Evolutionary conservation across 2,797 vertebrate species (phyloP), one percentile per base, ranked within the genome.

Genomic region (Chanos chanos): DNA sequence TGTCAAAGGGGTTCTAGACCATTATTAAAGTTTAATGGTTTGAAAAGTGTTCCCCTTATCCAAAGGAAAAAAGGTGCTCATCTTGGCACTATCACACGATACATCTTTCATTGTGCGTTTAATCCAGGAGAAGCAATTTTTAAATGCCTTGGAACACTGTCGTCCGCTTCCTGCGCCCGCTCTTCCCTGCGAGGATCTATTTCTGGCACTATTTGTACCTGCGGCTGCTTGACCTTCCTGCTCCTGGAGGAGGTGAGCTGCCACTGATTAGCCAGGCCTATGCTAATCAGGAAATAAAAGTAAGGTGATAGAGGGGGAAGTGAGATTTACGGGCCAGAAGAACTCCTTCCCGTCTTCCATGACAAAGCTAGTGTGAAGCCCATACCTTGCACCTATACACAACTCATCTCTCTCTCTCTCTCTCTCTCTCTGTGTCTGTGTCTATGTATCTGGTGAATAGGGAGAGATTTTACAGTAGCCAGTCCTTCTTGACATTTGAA

Each of bases 1-100:
- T 47, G 56, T 24, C 13, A 13, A 48, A 21, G 19, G 63, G 39
- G 77, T 70, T 39, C 50, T 73, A 73, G 76, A 74, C 79, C 78
- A 86, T 88, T 86, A 84, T 76, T 83, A 75, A 85, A 83, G 76
- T 78, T 81, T 85, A 87, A 87, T 83, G 81, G 83, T 72, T 83
- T 85, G 77, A 84, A 77, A 83, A 85, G 80, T 72, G 75, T 76
- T 78, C 77, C 69, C 65, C 73, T 71, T 64, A 70, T 71, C 70
- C n/a, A n/a, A n/a, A 70, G 67, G 34, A 24, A 40, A 8, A 72
- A 75, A 70, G 68, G 61, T 68, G 84, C 81, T 83, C 72, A 84
- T 84, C 82, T 40, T 33, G 61, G 39, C 3, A 67, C 68, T 76
- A 70, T 72, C 70, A 78, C 77, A 54, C 68, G 66, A 78, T 75